A percentile compares a stretch with the other conserved stretches of the same genome.
Evolutionary conservation across 2,888 invertebrate genomes (phyloP).

Genomic region (Auanema freiburgensis): DNA sequence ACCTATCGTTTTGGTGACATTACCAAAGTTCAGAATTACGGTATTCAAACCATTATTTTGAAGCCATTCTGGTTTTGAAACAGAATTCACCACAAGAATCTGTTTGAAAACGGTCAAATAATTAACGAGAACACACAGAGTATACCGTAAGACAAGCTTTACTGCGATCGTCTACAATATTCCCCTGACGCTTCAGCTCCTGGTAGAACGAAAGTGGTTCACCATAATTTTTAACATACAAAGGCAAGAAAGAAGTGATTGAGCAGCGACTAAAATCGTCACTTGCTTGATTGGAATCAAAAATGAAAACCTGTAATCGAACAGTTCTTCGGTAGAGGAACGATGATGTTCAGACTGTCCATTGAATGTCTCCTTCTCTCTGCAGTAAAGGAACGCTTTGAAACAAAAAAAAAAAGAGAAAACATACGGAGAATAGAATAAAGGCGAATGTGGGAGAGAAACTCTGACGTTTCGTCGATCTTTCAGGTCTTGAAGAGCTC

Average conservation of each 20-base stretch:
- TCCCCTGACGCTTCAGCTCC: conserved; percentile 12
- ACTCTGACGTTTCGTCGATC: conserved; percentile 53
- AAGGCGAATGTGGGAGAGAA: conserved; percentile 47
- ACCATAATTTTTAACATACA: conserved; percentile 19
- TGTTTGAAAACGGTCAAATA: too few relatives aligned
- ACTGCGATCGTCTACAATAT: conserved; percentile 15
- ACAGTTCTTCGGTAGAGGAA: conserved; percentile 15
- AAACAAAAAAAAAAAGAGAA: not conserved
- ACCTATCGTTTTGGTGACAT: not conserved
- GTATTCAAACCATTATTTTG: too few relatives aligned
- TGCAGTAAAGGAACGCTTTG: conserved; percentile 5
- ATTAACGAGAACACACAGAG: too few relatives aligned
- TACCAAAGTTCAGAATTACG: conserved; percentile 6
- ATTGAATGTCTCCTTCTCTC: conserved; percentile 7
- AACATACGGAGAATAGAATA: conserved; percentile 24
- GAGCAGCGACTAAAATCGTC: conserved; percentile 30
- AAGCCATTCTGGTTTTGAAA: not conserved
- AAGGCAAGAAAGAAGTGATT: conserved; percentile 36
- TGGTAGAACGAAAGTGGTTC: not conserved
- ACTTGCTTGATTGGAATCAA: not conserved
- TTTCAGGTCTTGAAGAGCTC: conserved; percentile 30
- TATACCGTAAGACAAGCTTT: conserved; percentile 29
- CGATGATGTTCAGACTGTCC: not conserved
- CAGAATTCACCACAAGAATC: too few relatives aligned
- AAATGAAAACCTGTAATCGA: conserved; percentile 19